Evolutionary conservation across 2,797 vertebrate species (phyloP).

Genomic region (Heliangelus exortis): DNA sequence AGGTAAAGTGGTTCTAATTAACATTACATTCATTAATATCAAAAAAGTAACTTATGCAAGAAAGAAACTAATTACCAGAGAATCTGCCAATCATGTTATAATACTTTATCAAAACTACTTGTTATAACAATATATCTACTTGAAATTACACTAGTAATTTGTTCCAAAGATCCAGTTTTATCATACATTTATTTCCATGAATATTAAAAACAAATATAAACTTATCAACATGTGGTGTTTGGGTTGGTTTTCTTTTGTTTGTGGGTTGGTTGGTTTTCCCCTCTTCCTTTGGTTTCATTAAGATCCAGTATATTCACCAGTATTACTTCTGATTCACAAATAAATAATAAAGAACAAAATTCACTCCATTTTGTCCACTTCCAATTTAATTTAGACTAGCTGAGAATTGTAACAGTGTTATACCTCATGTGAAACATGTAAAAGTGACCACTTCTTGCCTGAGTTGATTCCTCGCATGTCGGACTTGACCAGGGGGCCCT

Average conservation of each 20-base stretch:
- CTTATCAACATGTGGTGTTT: too few species aligned
- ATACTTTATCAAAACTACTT: background rate
- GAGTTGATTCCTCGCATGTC: background rate
- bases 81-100: conserved; percentile 3
- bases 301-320: background rate
- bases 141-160: background rate
- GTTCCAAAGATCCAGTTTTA: background rate
- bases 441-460: background rate
- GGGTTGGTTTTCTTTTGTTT: too few species aligned
- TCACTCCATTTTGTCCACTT: background rate
- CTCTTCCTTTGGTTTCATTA: background rate
- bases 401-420: background rate
- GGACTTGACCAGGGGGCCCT: background rate
- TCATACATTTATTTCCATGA: background rate
- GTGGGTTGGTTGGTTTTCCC: background rate
- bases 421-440: background rate
- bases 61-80: background rate
- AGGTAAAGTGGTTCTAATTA: conserved; percentile 7
- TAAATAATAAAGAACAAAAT: background rate
- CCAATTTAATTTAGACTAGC: background rate
- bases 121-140: background rate
- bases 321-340: background rate
- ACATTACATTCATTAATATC: conserved; percentile 21
- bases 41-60: background rate
- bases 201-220: background rate